Conservation (phyloP, 2,888 invertebrate species). For the Xestoiulus laeticollis region DNA sequence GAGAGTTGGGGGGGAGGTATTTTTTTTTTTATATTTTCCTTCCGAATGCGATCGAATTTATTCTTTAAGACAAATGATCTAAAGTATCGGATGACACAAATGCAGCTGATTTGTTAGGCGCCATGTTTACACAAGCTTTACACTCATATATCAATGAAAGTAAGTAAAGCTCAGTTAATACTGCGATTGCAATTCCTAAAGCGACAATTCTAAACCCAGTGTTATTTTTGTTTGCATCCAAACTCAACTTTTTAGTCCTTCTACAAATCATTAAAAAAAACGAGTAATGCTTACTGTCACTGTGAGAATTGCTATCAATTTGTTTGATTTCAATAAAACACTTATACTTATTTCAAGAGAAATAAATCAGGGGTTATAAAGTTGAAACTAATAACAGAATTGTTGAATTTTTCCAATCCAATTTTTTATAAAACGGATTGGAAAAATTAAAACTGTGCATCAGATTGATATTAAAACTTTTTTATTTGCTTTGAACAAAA, state of each 20-base stretch:
- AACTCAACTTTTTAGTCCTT: neutral
- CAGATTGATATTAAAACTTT: too few relatives aligned
- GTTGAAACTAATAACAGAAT: too few relatives aligned
- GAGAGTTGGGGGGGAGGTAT: too few relatives aligned
- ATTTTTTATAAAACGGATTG: too few relatives aligned
- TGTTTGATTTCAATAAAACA: neutral
- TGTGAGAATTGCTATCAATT: neutral
- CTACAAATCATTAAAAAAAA: neutral
- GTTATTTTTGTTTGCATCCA: neutral
- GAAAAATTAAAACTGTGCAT: too few relatives aligned
- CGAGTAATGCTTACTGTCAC: neutral
- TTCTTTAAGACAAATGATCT: neutral
- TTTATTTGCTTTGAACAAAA: too few relatives aligned
- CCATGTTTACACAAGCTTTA: neutral
- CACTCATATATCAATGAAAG: neutral
- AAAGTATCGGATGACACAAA: neutral
- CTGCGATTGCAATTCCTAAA: neutral
- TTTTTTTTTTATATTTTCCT: neutral
- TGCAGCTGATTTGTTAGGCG: neutral
- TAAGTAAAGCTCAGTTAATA: neutral
- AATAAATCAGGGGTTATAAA: too few relatives aligned
- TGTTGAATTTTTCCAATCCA: too few relatives aligned
- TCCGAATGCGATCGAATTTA: neutral
- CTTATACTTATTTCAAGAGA: too few relatives aligned
- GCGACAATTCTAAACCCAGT: neutral